Evolutionary conservation across 2,888 invertebrate species (phyloP), one percentile per base, ranked within the genome.

Genomic region (Ephialtes manifestator): DNA sequence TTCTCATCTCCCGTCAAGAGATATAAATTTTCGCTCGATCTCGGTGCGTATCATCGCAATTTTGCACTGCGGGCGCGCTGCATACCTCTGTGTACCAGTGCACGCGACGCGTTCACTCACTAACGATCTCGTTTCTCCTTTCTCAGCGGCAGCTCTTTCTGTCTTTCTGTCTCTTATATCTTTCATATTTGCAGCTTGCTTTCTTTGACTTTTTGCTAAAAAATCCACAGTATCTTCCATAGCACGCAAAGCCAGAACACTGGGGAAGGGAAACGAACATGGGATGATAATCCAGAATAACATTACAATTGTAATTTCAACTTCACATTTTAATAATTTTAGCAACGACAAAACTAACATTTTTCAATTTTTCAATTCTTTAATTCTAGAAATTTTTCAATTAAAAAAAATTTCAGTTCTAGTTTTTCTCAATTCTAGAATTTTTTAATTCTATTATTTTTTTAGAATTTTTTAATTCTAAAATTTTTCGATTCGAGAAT

Each of bases 81-180:
- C 84, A 84, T 84, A 80, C 84, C 83, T 71, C 63, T 8, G 74
- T 18, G 74, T 18, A 28, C 48, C 74, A 58, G 48, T 65, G 68
- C 83, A 84, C 83, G 80, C 83, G 80, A 75, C 83, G 75, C 70
- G 67, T 58, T 43, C 72, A 70, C 83, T 75, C 78, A 68, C 79
- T 79, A 83, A 83, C 83, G 83, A 84, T 84, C 83, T 84, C 71
- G 83, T 80, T 84, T 80, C 79, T 70, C 74, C 75, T 39, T 80
- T 60, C 58, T 13, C 78, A 39, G 39, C 39, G 53, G 15, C 39
- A 48, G 63, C 43, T 43, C 63, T 39, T 81, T 81, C 65, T 43
- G 46, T 67, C 58, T 51, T 82, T 68, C 65, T 55, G 48, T 46
- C 58, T 51, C 67, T 68, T 48, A 55, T 58, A 46, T 60, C 35